phyloP scores from a whole-genome alignment of 2,113 vertebrate genomes.

The Eulemur macaco region DNA sequence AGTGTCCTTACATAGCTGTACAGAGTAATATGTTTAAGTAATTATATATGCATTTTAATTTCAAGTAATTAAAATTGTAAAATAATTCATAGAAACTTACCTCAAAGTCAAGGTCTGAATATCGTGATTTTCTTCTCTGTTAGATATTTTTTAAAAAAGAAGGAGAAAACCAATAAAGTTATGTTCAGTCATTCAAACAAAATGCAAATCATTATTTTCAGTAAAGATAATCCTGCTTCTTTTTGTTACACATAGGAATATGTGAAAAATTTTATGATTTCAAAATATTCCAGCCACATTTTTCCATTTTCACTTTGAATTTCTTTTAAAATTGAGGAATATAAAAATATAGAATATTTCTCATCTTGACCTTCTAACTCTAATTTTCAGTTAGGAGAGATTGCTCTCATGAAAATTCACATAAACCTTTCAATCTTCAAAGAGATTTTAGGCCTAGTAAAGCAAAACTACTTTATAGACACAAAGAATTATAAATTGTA shows the following conservation, averaged over 20 bases:
- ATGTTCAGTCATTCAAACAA: slow-evolving; percentile 76
- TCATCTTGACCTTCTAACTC: not conserved
- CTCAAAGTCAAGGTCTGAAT: slow-evolving; percentile 99
- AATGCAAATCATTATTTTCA: slow-evolving; percentile 59
- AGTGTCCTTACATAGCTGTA: not conserved
- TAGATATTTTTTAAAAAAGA: slow-evolving; percentile 75
- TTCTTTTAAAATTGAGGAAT: slow-evolving; percentile 8
- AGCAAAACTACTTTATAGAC: not conserved
- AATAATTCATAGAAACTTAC: slow-evolving; percentile 89
- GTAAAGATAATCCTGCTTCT: slow-evolving; percentile 66
- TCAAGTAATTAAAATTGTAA: slow-evolving; percentile 75
- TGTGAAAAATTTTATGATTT: slow-evolving; percentile 41
- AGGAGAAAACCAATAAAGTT: slow-evolving; percentile 84
- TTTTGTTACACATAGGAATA: not conserved
- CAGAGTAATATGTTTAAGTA: not conserved
- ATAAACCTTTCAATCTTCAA: not conserved
- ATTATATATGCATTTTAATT: slow-evolving; percentile 60
- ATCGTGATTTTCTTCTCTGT: slow-evolving; percentile 99
- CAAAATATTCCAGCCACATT: not conserved
- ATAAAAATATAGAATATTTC: not conserved
- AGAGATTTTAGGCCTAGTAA: not conserved
- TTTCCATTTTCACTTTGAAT: not conserved
- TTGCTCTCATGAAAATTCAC: not conserved
- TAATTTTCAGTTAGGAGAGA: not conserved
- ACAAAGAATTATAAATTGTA: not conserved